Evolutionary conservation across 2,113 vertebrate species (phyloP).

Genomic region (Xerus inauris): DNA sequence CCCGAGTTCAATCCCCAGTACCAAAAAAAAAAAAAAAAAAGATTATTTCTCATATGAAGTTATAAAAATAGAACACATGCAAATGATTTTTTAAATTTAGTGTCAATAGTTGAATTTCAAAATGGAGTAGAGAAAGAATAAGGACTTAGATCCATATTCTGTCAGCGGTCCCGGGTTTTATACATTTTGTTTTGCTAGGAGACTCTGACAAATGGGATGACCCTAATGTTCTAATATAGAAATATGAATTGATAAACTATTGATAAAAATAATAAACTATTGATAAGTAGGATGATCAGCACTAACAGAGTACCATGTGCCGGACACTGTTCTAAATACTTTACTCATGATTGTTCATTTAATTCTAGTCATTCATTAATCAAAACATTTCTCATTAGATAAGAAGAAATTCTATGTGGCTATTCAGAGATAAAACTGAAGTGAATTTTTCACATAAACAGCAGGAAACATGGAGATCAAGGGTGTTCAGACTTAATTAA

Average conservation of each 20-base stretch:
- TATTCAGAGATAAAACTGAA: not conserved
- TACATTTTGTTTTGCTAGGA: constrained; percentile 2
- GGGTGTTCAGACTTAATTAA: not conserved
- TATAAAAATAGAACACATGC: not conserved
- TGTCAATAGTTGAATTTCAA: not conserved
- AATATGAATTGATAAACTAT: not conserved
- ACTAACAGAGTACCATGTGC: not conserved
- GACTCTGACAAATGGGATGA: not conserved
- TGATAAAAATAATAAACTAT: not conserved
- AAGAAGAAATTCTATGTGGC: not conserved
- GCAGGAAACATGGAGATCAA: not conserved
- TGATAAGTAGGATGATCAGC: not conserved
- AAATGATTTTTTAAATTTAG: not conserved
- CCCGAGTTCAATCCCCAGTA: too few species aligned
- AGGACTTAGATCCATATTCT: not conserved
- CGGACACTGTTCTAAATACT: not conserved
- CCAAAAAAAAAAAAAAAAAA: too few species aligned
- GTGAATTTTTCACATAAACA: not conserved
- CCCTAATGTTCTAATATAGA: not conserved
- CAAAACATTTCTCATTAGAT: not conserved
- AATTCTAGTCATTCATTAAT: not conserved
- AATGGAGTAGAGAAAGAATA: not conserved
- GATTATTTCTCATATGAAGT: not conserved
- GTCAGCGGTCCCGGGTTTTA: not conserved
- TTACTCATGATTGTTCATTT: not conserved